These are phyloP conservation scores for Eurypyga helias DNA, from an alignment of 2,113 vertebrate species.

Conservation along the genomic window DNA sequence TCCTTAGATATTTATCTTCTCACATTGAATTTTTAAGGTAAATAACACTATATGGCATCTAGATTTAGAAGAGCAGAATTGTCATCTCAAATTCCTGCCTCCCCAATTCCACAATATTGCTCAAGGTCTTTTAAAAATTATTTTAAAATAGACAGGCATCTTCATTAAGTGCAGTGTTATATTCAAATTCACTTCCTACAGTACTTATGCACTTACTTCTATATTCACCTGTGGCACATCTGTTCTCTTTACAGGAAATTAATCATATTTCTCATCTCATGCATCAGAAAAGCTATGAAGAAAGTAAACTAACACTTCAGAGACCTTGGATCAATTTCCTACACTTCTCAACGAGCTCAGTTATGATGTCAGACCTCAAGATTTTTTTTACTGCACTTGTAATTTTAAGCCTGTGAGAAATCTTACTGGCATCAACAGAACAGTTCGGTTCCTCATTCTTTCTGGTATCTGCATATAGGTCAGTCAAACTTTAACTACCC, in stretches of 20 bases:
- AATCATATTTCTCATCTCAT: neutral
- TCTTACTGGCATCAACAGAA: neutral
- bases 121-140: neutral
- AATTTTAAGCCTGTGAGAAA: neutral
- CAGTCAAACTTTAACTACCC: neutral
- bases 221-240: neutral
- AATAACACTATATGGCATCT: neutral
- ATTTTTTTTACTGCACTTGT: neutral
- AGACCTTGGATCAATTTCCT: neutral
- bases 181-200: neutral
- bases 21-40: neutral
- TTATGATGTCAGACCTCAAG: neutral
- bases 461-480: neutral
- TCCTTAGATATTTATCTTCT: neutral
- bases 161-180: neutral
- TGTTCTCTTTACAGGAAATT: neutral
- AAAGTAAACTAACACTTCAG: neutral
- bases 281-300: neutral
- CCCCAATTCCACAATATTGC: neutral
- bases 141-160: neutral
- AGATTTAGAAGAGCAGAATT: neutral
- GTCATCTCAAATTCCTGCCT: neutral
- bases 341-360: neutral
- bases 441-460: neutral
- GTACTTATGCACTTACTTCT: neutral